A percentile compares a stretch with the other conserved stretches of the same genome.
Evolutionary conservation across 2,113 vertebrate genomes (phyloP).

Genomic region (Anarhynchus alexandrinus): DNA sequence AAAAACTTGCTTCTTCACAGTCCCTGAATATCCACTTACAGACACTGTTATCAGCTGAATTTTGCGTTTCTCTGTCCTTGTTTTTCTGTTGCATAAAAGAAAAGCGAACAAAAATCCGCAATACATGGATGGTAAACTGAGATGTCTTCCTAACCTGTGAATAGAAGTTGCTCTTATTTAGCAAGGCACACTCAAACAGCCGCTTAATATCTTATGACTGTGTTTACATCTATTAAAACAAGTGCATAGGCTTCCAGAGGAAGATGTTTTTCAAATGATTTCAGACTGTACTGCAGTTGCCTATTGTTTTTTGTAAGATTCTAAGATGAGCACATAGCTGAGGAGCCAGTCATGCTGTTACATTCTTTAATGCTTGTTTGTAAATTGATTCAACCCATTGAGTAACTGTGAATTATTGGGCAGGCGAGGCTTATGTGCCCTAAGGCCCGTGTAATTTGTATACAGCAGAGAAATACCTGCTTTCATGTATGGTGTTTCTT

Average conservation of each 20-base stretch:
- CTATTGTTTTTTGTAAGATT: background rate
- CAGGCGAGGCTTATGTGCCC: background rate
- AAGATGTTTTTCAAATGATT: background rate
- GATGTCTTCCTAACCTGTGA: background rate
- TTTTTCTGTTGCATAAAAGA: background rate
- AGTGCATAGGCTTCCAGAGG: background rate
- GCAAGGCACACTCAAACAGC: background rate
- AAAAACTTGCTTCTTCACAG: background rate
- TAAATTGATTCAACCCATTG: background rate
- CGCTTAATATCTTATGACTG: background rate
- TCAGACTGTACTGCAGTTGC: background rate
- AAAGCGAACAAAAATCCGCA: background rate
- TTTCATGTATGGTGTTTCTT: background rate
- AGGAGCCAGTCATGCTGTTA: background rate
- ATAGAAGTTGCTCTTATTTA: background rate
- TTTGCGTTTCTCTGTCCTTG: background rate
- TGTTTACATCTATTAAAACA: background rate
- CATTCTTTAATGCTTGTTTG: background rate
- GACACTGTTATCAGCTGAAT: background rate
- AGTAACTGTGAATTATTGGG: background rate
- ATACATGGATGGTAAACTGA: background rate
- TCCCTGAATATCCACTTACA: background rate
- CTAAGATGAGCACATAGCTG: background rate
- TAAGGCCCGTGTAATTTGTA: background rate
- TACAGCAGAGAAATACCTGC: background rate